Base-by-base conservation (phyloP, 1,140 invertebrate genomes). In the Sitobion miscanthi region DNA sequence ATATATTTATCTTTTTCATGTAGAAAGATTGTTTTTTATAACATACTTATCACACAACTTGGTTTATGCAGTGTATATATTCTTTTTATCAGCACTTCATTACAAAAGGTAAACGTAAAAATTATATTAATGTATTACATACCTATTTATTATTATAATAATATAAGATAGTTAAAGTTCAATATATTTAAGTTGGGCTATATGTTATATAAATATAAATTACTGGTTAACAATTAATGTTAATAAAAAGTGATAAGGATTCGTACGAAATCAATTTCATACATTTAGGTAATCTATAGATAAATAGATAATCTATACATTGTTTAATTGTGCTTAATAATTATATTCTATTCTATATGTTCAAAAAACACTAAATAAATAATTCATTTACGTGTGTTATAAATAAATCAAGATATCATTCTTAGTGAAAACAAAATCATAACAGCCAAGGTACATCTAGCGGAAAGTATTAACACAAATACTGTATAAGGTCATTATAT, bases 11-110 rank as follows among this genome's bases (percentile, higher is more conserved):
- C 91, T 93, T 83, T 90, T 21, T 88, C 54, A 77, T 94, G 23
- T 90, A 94, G 94, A 93, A 88, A 49, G 42, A n/a, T 97, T 94
- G 97, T 98, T 82, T 98, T 98, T 94, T 95, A 96, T 45, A 99
- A 99, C 95, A 96, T 99, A 62, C 97, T 99, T 47, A 96, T 99
- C 92, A 99, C 99, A 95, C 96, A 99, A 94, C 95, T 99, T 57
- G 99, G 99, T 42, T 99, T 99, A 95, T 99, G 99, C 95, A 99
- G 98, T 95, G 98, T 99, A 1, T 99, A 99, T 95, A 97, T 99
- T 93, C 97, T 99, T 3, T 99, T 99, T 95, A 98, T 99, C 35
- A 96, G 98, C 1, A 62, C 57, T 35, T 93, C 94, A 54, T 83
- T 94, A 38, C 92, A 94, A 82, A 88, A 94, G 86, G 94, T 94